Percentiles rank a stretch among this genome's conserved stretches.
Conservation (phyloP, 2,888 invertebrate genomes). For the Ophraella communa region DNA sequence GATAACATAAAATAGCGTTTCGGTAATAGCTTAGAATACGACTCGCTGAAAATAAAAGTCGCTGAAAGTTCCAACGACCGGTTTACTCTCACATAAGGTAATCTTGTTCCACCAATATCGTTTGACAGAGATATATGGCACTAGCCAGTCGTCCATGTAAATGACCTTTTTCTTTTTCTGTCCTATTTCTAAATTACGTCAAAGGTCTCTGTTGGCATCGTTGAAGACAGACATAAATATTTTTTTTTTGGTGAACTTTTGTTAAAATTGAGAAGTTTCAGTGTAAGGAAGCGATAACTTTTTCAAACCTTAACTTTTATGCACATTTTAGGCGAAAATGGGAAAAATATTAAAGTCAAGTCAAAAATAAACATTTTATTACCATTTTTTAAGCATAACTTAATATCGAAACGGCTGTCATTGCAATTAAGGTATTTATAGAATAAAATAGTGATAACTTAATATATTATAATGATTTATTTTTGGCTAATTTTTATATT, state of each 20-base stretch:
- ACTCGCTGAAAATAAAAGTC: slow-evolving; percentile 27
- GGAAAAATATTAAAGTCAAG: neutral
- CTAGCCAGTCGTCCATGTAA: slow-evolving; percentile 47
- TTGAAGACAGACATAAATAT: slow-evolving; percentile 17
- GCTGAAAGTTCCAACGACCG: slow-evolving; percentile 34
- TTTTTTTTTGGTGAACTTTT: slow-evolving; percentile 29
- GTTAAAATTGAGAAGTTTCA: slow-evolving; percentile 14
- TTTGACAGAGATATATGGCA: slow-evolving; percentile 47
- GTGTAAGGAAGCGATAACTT: neutral
- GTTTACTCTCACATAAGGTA: slow-evolving; percentile 45
- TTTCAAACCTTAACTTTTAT: slow-evolving; percentile 4
- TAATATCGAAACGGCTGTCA: too few relatives aligned
- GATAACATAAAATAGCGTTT: slow-evolving; percentile 25
- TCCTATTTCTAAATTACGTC: slow-evolving; percentile 39
- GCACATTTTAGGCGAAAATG: neutral
- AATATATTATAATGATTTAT: too few relatives aligned
- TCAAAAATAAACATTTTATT: too few relatives aligned
- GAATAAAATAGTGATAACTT: too few relatives aligned
- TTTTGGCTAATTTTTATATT: too few relatives aligned
- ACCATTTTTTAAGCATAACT: too few relatives aligned
- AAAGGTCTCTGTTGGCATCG: slow-evolving; percentile 39
- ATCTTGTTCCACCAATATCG: slow-evolving; percentile 40
- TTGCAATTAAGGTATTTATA: too few relatives aligned
- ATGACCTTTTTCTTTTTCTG: slow-evolving; percentile 48
- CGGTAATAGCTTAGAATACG: slow-evolving; percentile 23